Evolutionary conservation across 2,888 invertebrate species (phyloP), one percentile per base, ranked within the genome.

Genomic region (Clivina fossor): DNA sequence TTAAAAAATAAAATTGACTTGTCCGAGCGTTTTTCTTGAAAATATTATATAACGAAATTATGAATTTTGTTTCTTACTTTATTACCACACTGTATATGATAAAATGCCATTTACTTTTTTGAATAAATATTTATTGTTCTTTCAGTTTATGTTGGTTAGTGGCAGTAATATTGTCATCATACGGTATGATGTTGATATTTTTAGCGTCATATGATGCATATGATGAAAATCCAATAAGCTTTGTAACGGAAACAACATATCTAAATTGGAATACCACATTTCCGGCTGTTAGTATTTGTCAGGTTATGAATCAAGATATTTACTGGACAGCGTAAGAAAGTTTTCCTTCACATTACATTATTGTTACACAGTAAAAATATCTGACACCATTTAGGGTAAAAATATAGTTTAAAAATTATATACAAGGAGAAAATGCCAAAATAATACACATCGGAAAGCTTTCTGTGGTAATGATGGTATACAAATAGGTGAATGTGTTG

Each of bases 211-310:
- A 80, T 2, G 76, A 77, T 61, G 74, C 78, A 1, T 80, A 79
- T 60, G 76, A 79, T 61, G 66, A 75, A 56, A 71, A 75, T 60
- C 69, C 76, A 2, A 74, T 77, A 37, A 76, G 74, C 62, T 77
- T 77, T 63, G 74, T 73, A 2, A 75, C 76, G 1, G 77, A 77
- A 65, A 83, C 83, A 1, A 75, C 81, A 37, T 83, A 81, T 64
- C 63, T 83, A 58, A 73, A 79, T 57, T 84, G 82, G 80, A 77
- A 81, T 60, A 83, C 82, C 1, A 78, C 80, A 1, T 84, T 82
- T 66, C 83, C 83, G 2, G 79, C 83, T 0, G 71, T 84, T 2
- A 80, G 81, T 0, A 66, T 84, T 9, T 84, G 84, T 62, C 81
- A 83, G 61, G 70, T 72, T 58, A 66, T 68, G 56, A 70, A 70